phyloP scores from a whole-genome alignment of 2,888 invertebrate genomes.

The Didymodactylos carnosus region DNA sequence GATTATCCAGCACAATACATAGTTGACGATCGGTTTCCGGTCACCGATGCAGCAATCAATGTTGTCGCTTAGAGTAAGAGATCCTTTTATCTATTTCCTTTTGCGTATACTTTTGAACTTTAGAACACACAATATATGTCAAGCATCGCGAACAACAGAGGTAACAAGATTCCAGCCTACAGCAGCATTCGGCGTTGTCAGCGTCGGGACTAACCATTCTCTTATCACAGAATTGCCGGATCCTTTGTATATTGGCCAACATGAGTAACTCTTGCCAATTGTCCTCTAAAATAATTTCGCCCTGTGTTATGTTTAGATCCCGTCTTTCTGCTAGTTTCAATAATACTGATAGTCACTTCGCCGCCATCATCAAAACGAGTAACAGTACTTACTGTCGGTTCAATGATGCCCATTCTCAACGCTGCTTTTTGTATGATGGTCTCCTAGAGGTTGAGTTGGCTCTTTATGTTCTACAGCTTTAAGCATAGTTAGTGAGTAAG shows the following conservation, averaged over 20 bases:
- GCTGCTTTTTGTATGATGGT: too few relatives aligned
- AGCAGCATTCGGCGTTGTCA: not conserved
- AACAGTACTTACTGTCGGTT: too few relatives aligned
- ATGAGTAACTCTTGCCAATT: not conserved
- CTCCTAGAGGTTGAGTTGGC: too few relatives aligned
- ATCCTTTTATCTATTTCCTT: not conserved
- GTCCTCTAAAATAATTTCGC: too few relatives aligned
- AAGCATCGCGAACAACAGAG: not conserved
- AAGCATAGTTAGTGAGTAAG: too few relatives aligned
- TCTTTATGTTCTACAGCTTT: too few relatives aligned
- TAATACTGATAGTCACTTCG: too few relatives aligned
- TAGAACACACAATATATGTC: not conserved
- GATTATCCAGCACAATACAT: not conserved
- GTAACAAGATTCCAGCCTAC: not conserved
- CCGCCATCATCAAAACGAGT: too few relatives aligned
- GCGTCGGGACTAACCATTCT: not conserved
- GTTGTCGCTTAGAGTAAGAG: not conserved
- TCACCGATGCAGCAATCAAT: not conserved
- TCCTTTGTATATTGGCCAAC: not conserved
- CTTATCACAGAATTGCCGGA: not conserved
- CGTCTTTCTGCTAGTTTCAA: too few relatives aligned
- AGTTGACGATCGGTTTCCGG: not conserved
- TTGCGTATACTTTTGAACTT: not conserved
- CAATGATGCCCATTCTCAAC: too few relatives aligned
- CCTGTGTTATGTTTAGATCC: too few relatives aligned